phyloP scores from a whole-genome alignment of 2,888 invertebrate species.

The Parnassius smintheus region DNA sequence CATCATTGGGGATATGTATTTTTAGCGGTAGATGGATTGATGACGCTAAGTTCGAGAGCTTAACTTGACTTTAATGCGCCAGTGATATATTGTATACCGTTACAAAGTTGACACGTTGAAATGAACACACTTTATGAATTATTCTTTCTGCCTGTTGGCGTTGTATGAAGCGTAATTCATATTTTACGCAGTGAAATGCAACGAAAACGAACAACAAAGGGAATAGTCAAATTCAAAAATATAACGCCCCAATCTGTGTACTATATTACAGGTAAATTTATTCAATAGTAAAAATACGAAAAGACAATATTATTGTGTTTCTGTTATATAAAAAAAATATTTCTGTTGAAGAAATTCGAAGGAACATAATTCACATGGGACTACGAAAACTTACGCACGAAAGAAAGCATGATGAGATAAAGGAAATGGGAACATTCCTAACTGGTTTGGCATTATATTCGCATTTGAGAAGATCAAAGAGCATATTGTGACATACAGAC shows the following conservation, averaged over 20 bases:
- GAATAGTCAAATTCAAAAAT: conserved; percentile 44
- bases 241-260: conserved; percentile 52
- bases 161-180: conserved; percentile 39
- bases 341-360: conserved; percentile 51
- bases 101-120: conserved; percentile 50
- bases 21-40: conserved; percentile 63
- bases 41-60: conserved; percentile 59
- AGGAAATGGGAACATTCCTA: conserved; percentile 62
- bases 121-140: conserved; percentile 54
- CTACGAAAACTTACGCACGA: conserved; percentile 45
- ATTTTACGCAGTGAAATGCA: conserved; percentile 39
- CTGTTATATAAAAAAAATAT: conserved; percentile 41
- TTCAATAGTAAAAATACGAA: conserved; percentile 57
- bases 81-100: conserved; percentile 27
- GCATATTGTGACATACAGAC: conserved; percentile 68
- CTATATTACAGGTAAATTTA: conserved; percentile 55
- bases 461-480: conserved; percentile 79
- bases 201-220: conserved; percentile 40
- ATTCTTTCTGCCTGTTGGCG: conserved; percentile 37
- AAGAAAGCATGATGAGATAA: conserved; percentile 56
- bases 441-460: conserved; percentile 77
- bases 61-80: conserved; percentile 57
- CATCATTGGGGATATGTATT: conserved; percentile 69
- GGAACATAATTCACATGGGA: conserved; percentile 46
- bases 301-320: conserved; percentile 63